phyloP scores from a whole-genome alignment of 2,888 invertebrate species.

The Nezara viridula region DNA sequence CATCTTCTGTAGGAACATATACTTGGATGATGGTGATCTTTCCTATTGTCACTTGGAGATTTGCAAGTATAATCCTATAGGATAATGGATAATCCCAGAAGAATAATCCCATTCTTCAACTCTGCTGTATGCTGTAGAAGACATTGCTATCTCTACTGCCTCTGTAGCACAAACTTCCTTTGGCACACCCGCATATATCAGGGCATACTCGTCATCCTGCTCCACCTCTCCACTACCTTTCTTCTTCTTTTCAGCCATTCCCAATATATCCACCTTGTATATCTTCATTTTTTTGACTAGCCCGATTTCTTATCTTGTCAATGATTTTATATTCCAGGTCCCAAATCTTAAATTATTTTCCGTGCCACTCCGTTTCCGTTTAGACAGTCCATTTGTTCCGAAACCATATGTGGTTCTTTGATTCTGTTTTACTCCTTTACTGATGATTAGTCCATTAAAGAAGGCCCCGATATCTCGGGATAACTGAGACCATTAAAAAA shows the following conservation, averaged over 20 bases:
- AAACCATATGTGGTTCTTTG: neutral
- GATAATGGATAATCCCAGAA: too few relatives aligned
- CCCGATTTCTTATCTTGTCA: neutral
- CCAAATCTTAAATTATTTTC: neutral
- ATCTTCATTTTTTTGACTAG: neutral
- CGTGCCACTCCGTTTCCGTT: neutral
- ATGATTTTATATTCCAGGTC: conserved; percentile 3
- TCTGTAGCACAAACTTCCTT: too few relatives aligned
- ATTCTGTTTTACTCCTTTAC: neutral
- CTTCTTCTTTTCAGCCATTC: neutral
- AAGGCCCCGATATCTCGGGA: neutral
- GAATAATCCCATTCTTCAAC: too few relatives aligned
- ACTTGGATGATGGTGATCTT: too few relatives aligned
- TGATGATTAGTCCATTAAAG: neutral
- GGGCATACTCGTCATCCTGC: neutral
- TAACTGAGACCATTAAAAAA: too few relatives aligned
- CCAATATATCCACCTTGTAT: neutral
- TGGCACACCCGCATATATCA: neutral
- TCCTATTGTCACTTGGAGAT: too few relatives aligned
- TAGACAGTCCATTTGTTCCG: neutral
- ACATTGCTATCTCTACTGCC: too few relatives aligned
- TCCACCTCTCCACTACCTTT: neutral
- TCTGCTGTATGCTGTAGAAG: too few relatives aligned
- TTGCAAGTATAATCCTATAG: too few relatives aligned
- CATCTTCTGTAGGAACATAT: too few relatives aligned